phyloP scores from a whole-genome alignment of 2,113 vertebrate genomes.

The Trinectes maculatus region DNA sequence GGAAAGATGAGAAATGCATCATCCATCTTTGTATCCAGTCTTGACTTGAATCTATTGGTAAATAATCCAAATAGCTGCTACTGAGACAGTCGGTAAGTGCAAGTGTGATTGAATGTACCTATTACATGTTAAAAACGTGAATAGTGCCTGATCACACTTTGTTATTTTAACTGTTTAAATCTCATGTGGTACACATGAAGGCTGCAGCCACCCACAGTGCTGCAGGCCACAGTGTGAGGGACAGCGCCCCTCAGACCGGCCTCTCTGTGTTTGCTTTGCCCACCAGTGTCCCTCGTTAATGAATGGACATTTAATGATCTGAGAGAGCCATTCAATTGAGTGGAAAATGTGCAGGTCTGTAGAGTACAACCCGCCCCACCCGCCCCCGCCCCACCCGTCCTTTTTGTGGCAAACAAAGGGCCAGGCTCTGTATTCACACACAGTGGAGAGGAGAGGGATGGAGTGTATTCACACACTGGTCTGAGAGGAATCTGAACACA shows the following conservation, averaged over 20 bases:
- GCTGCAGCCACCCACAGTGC: constrained; percentile 46
- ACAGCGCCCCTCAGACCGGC: constrained; percentile 39
- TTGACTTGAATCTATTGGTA: too few species aligned
- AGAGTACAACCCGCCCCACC: constrained; percentile 26
- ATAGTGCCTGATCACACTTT: background rate
- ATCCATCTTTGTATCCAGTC: too few species aligned
- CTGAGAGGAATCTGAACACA: constrained; percentile 24
- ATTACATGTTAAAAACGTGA: background rate
- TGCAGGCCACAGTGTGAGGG: constrained; percentile 33
- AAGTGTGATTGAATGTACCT: too few species aligned
- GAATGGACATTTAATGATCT: constrained; percentile 81
- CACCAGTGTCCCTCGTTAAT: constrained; percentile 67
- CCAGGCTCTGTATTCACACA: constrained; percentile 43
- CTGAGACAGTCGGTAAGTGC: too few species aligned
- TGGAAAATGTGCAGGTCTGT: constrained; percentile 71
- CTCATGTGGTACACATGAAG: constrained; percentile 38
- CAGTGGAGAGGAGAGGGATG: constrained; percentile 26
- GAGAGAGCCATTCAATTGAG: constrained; percentile 75
- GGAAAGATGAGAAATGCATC: too few species aligned
- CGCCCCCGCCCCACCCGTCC: constrained; percentile 17
- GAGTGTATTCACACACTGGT: constrained; percentile 26
- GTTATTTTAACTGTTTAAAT: background rate
- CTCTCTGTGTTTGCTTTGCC: constrained; percentile 59
- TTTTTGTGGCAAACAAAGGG: constrained; percentile 65
- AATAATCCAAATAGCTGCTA: too few species aligned